Base-by-base conservation (phyloP, 2,113 vertebrate species). In the Cephalopterus ornatus region DNA sequence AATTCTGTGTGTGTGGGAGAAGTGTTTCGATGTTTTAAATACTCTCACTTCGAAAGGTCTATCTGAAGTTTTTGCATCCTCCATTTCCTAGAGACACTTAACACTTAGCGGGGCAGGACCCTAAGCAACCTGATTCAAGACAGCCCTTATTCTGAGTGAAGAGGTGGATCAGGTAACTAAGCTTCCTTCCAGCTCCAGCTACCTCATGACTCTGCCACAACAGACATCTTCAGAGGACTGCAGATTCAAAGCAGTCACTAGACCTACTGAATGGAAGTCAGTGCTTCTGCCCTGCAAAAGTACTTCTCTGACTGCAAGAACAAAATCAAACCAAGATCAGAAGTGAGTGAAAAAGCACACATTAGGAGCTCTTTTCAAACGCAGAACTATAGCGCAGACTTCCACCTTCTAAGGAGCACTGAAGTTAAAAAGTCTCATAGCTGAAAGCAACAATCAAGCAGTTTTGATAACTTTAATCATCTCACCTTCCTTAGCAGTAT, bases 1-100 rank as follows among this genome's bases (percentile, higher is more conserved):
- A 66, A 62, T 32, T 42, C 55, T 20, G 2, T 10, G 18, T 27
- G 11, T 3, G 9, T 4, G 10, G 2, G 1, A 9, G 24, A 71
- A 70, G 26, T 0, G 2, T 47, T 66, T 44, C n/a, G 26, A 23
- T 23, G 12, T 23, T 23, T 53, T 28, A 61, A 82, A 67, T 3
- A 23, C 15, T 9, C 12, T 67, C 24, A 14, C 42, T 80, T 72
- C 49, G 16, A 76, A 58, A 85, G 44, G 27, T 16, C n/a, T 63
- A 30, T 12, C 5, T 7, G 4, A 63, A 81, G 12, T 28, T 32
- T 61, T 19, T 37, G 35, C 61, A 65, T 65, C 35, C 39, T 77
- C 22, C 28, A 24, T 84, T 19, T 22, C 73, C n/a, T 44, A 44
- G 23, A 53, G 32, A 63, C 32, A 20, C 16, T 42, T 73, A 59